Conservation (phyloP, 53 echinoderm and acorn worm genomes). For the Henricia sp. region DNA sequence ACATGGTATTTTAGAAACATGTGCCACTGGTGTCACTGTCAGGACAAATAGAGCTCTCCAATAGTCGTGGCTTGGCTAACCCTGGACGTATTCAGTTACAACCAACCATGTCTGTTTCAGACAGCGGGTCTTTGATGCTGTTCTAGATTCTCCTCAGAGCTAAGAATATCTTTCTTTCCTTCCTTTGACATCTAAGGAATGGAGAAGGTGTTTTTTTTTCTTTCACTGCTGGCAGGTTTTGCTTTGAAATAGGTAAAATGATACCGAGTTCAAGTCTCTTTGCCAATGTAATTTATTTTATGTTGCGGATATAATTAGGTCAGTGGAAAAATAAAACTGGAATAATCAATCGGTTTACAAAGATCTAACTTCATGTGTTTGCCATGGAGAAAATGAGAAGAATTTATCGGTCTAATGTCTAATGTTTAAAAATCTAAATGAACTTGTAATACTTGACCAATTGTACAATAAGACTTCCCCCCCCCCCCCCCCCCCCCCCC, state of each 20-base stretch:
- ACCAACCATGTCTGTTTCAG: constrained; percentile 14
- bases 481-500: too few relatives aligned
- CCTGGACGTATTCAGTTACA: constrained; percentile 23
- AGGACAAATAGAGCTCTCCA: background rate
- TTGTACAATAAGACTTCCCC: too few relatives aligned
- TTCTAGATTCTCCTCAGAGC: constrained; percentile 15
- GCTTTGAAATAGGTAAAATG: background rate
- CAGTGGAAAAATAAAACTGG: too few relatives aligned
- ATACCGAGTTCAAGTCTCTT: background rate
- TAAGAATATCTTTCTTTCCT: background rate
- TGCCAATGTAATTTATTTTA: too few relatives aligned
- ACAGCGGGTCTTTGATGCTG: constrained; percentile 29
- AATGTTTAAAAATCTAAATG: too few relatives aligned
- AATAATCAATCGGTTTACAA: too few relatives aligned
- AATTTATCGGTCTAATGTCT: too few relatives aligned
- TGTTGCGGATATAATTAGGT: too few relatives aligned
- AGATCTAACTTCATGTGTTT: too few relatives aligned
- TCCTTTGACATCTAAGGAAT: background rate
- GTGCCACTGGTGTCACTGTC: background rate
- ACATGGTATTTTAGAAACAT: background rate
- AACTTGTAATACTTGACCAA: too few relatives aligned
- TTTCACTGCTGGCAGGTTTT: background rate
- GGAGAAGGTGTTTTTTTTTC: background rate
- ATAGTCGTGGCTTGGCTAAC: background rate
- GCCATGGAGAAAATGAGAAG: too few relatives aligned